Evolutionary conservation across 2,113 vertebrate species (phyloP).

Genomic region (Eolophus roseicapilla): DNA sequence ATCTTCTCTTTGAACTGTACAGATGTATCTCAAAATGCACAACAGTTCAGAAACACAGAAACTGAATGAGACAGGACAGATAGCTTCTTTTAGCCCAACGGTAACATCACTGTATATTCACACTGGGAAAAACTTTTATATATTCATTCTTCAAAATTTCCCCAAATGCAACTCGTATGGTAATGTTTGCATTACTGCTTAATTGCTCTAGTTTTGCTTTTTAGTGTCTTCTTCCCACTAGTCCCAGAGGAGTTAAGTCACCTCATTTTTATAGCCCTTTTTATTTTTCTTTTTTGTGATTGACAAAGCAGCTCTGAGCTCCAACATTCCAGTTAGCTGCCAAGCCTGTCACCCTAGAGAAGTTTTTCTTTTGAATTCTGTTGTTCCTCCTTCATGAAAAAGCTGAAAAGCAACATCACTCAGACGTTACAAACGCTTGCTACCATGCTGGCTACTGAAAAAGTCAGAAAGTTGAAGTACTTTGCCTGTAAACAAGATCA

Average conservation of each 20-base stretch:
- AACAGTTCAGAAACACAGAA: neutral
- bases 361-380: conserved; percentile 22
- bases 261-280: neutral
- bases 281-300: neutral
- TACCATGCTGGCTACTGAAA: neutral
- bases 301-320: conserved; percentile 38
- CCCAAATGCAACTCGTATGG: neutral
- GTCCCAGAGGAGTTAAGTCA: neutral
- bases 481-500: neutral
- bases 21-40: neutral
- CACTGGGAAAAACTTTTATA: neutral
- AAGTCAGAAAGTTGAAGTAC: neutral
- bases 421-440: neutral
- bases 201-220: neutral
- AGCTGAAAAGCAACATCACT: conserved; percentile 29
- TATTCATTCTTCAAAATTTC: neutral
- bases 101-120: neutral
- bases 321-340: conserved; percentile 25
- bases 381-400: neutral
- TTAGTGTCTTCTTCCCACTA: neutral
- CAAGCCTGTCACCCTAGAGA: conserved; percentile 39
- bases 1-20: neutral
- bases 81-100: neutral
- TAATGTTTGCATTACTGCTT: neutral
- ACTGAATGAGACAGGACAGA: neutral